Base-by-base conservation (phyloP, 1,140 invertebrate genomes). In the Panagrolaimus sp. region DNA sequence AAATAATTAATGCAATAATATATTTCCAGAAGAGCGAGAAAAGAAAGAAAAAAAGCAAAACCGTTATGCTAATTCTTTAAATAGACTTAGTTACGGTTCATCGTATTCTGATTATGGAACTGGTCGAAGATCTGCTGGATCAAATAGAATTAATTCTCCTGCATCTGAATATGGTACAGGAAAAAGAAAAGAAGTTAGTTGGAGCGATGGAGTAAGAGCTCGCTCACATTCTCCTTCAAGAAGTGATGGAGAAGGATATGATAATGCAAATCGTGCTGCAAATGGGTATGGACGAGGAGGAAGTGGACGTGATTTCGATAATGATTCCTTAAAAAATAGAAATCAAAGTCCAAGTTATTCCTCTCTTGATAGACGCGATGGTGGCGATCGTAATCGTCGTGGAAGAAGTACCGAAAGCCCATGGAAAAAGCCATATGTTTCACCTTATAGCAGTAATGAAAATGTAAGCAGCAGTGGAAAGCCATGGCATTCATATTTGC, bases 101-200 rank as follows among this genome's bases (percentile, higher is more conserved):
- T 16, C 27, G 13, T 14, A 25, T 16, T 69, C 27, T 11, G 67
- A 67, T 67, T 23, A 45, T 16, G 66, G 43, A 11, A 42, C 65
- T 31, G 11, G 65, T 31, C 65, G 38, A 20, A 51, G 66, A 38
- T 67, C 20, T 27, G n/a, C 20, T 20, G 51, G 51, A 20, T 20
- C 51, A 4, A 67, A 67, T 38, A 23, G 67, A 16, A 57, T 71
- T 1, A 65, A 44, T 20, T 73, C 71, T 63, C 69, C 69, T 2
- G 27, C 16, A 20, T 70, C 69, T 23, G 69, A 70, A 63, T 70
- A 70, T 47, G 69, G 69, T 13, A 51, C n/a, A 16, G 25, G 51
- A 44, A 42, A 48, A 13, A 73, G 74, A 13, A 76, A 76, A 51
- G 74, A 76, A 47, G 74, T 76, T 1, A 76, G 76, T 23, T 76